Percentiles rank a stretch among this genome's conserved stretches.
Conservation (phyloP, 2,797 vertebrate genomes). For the Siniperca scherzeri region DNA sequence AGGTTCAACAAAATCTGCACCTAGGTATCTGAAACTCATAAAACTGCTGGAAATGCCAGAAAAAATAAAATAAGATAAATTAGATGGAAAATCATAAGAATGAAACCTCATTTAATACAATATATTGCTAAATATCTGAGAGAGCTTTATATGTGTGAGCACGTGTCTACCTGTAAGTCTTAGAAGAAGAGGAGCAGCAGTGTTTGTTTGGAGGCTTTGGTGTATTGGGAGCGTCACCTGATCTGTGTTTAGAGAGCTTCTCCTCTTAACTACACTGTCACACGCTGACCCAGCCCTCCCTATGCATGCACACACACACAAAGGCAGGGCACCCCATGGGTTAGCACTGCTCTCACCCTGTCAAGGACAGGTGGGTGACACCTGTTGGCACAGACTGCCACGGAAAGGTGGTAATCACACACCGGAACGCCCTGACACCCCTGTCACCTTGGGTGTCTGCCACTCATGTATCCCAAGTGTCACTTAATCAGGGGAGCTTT, state of each 20-base stretch:
- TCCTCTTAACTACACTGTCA: constrained; percentile 76
- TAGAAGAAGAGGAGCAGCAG: not conserved
- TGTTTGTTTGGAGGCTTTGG: constrained; percentile 4
- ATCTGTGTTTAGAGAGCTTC: constrained; percentile 72
- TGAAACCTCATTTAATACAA: not conserved
- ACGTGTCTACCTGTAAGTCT: not conserved
- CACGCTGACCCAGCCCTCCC: constrained; percentile 10
- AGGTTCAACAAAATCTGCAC: not conserved
- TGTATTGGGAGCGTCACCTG: constrained; percentile 68
- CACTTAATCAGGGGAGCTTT: constrained; percentile 77
- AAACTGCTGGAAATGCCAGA: not conserved
- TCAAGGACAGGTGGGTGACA: constrained; percentile 77
- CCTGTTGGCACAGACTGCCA: constrained; percentile 54
- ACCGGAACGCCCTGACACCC: constrained; percentile 66
- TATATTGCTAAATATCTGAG: not conserved
- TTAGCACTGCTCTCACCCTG: constrained; percentile 43
- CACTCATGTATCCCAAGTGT: constrained; percentile 74
- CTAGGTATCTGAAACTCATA: not conserved
- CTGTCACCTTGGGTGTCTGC: constrained; percentile 77
- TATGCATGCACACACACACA: constrained; percentile 26
- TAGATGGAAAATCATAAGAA: not conserved
- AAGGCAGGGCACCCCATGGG: constrained; percentile 37
- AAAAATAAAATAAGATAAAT: not conserved
- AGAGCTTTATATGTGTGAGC: not conserved
- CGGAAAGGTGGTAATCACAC: constrained; percentile 80